Base-by-base conservation (phyloP, 2,113 vertebrate genomes). In the Neoarius graeffei region DNA sequence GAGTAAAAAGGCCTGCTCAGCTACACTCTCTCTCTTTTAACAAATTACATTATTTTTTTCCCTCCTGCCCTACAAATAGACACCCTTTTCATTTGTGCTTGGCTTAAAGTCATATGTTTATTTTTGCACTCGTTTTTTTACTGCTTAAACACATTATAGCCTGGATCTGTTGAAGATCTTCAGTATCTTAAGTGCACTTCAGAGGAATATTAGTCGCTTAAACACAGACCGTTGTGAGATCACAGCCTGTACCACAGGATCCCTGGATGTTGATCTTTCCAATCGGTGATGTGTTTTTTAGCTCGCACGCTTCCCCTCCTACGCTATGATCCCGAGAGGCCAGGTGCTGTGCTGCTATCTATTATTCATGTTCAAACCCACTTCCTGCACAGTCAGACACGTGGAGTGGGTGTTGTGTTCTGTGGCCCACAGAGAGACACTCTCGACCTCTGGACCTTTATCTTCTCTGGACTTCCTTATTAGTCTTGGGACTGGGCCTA, bases 341-440 rank as follows among this genome's bases (percentile, higher is more conserved):
- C 56, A 74, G 69, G 60, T 84, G 80, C 52, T 77, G 62, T 27
- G 54, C 73, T 88, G 64, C 87, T 91, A 91, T 93, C 79, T 87
- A 94, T 94, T 94, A 94, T 93, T 93, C 88, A 94, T 92, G 69
- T 66, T 82, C 59, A 57, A 86, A 91, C 89, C 92, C 91, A 91
- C 89, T 93, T 92, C 91, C 91, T 91, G 90, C 85, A 87, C 89
- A 90, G 88, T 83, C 88, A 71, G 86, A 90, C 79, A 87, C 83
- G 35, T 91, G 84, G 91, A 59, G 77, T 35, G 62, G 89, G 92
- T 89, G 88, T 93, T 89, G 60, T 83, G 85, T 94, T 93, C 79
- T 85, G 27, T 11, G 15, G 30, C 56, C 27, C 8, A 30, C 50
- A 23, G 66, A 69, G 54, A 64, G 7, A 69, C 64, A 83, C 83